Evolutionary conservation across 2,888 invertebrate species (phyloP).

Genomic region (Polydrusus pterygomalis): DNA sequence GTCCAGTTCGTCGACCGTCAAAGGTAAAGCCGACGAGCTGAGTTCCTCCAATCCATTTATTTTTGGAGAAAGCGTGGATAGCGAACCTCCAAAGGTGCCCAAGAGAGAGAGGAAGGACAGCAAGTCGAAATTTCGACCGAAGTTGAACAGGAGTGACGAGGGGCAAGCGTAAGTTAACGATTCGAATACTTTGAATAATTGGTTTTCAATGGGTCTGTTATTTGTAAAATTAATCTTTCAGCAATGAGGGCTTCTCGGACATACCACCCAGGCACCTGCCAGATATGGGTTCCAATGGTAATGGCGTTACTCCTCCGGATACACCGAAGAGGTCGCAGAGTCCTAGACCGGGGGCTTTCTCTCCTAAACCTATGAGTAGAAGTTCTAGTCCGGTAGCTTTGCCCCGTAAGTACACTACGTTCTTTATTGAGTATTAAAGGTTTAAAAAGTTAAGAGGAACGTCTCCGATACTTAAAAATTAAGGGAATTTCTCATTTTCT

Average conservation of each 20-base stretch:
- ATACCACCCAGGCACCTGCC: slow-evolving; percentile 71
- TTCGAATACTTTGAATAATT: neutral
- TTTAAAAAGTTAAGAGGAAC: too few species aligned
- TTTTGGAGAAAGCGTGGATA: slow-evolving; percentile 68
- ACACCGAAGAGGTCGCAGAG: slow-evolving; percentile 77
- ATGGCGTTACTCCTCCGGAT: slow-evolving; percentile 82
- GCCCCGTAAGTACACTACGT: slow-evolving; percentile 71
- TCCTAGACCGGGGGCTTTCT: slow-evolving; percentile 72
- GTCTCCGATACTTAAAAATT: too few species aligned
- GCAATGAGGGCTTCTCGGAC: slow-evolving; percentile 55
- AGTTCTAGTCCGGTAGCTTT: slow-evolving; percentile 78
- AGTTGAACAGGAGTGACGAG: slow-evolving; percentile 47
- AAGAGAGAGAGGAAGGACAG: slow-evolving; percentile 69
- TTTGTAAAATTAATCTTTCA: slow-evolving; percentile 20
- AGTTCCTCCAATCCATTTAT: slow-evolving; percentile 70
- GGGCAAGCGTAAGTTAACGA: slow-evolving; percentile 65
- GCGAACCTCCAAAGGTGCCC: slow-evolving; percentile 68
- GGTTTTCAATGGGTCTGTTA: too few species aligned
- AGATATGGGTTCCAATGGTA: slow-evolving; percentile 83
- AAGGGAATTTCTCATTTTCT: too few species aligned
- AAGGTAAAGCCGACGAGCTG: slow-evolving; percentile 56
- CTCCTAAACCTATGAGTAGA: slow-evolving; percentile 73
- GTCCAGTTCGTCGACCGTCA: slow-evolving; percentile 53
- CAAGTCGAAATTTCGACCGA: slow-evolving; percentile 45
- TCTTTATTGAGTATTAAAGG: too few species aligned